Base-by-base conservation (phyloP, 2,888 invertebrate species). In the Drosophila pseudotalamancana region DNA sequence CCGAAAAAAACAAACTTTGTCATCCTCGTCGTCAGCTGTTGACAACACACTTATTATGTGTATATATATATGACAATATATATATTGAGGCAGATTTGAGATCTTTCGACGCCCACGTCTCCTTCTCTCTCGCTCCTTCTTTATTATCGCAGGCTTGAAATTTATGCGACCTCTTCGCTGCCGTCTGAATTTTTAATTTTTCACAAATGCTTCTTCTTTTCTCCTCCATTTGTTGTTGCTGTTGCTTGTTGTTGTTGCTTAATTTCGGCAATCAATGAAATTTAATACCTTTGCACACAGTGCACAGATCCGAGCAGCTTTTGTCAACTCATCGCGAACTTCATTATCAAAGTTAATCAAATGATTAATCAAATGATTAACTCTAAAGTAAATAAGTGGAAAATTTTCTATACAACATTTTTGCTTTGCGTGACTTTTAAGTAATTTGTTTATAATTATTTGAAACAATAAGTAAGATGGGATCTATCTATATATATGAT, bases 211-310 rank as follows among this genome's bases (percentile, higher is more conserved):
- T 46, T 55, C 49, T 43, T 50, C 57, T 59, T 49, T 50, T 61
- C 23, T 49, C 12, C 16, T 31, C 42, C 35, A 49, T 53, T 54
- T 48, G 63, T 56, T 73, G 53, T 43, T 45, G 60, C 21, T 6
- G 12, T 42, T 40, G 35, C 18, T 54, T 35, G 31, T 35, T 32
- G 2, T 16, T 45, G 49, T 51, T 42, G 27, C 21, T 75, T 76
- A 66, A 62, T 85, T 61, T 79, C 83, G 77, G 79, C 87, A 89
- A 89, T 89, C 85, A 89, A 89, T 89, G 89, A 89, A 89, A 89
- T 74, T 88, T 89, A 89, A 89, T 89, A 89, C 89, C 81, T 89
- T 87, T 72, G 86, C 31, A 65, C 66, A 62, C 79, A 66, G 66
- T 46, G 69, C 48, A 50, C 46, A 46, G 40, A 6, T 49, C 29